A percentile compares a stretch with the other conserved stretches of the same genome.
phyloP scores from a whole-genome alignment of 1,140 invertebrate genomes.

The Drosophila mojavensis region DNA sequence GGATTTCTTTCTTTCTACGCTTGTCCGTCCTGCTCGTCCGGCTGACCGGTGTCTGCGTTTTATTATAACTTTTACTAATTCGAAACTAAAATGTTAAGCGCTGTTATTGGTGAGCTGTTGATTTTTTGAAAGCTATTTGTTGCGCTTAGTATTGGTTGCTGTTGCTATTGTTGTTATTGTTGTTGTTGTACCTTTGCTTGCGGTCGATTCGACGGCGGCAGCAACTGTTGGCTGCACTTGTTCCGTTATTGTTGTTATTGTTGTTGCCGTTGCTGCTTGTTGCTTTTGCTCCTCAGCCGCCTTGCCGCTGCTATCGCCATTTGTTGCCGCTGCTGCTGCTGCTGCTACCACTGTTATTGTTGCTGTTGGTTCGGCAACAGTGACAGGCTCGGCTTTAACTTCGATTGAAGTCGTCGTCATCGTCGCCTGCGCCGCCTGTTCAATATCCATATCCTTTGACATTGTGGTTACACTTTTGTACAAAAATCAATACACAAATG shows the following conservation, averaged over 20 bases:
- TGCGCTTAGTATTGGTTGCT: conserved; percentile 4
- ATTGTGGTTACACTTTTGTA: conserved; percentile 32
- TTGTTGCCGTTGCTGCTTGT: conserved; percentile 29
- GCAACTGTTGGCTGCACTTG: conserved; percentile 60
- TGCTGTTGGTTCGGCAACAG: conserved; percentile 34
- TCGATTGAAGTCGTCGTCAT: conserved; percentile 39
- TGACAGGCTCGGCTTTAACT: conserved; percentile 54
- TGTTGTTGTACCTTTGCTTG: conserved; percentile 55
- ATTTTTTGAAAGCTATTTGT: conserved; percentile 40
- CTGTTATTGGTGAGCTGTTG: conserved; percentile 21
- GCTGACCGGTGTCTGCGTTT: conserved; percentile 48
- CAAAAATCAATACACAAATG: conserved; percentile 62
- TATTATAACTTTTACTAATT: conserved; percentile 72
- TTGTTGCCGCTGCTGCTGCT: conserved; percentile 2
- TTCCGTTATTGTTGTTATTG: conserved; percentile 32
- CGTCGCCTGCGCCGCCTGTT: conserved; percentile 55
- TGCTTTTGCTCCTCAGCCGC: conserved; percentile 33
- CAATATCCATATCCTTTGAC: conserved; percentile 69
- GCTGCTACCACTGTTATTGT: background rate
- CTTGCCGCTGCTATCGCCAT: conserved; percentile 39
- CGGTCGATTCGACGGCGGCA: conserved; percentile 50
- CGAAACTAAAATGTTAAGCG: conserved; percentile 43
- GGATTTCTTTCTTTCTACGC: conserved; percentile 23
- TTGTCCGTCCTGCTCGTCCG: conserved; percentile 29
- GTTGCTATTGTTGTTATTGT: conserved; percentile 24